These are phyloP conservation scores for Melipona quadrifasciata DNA, from an alignment of 1,140 invertebrate genomes.

Conservation along the genomic window DNA sequence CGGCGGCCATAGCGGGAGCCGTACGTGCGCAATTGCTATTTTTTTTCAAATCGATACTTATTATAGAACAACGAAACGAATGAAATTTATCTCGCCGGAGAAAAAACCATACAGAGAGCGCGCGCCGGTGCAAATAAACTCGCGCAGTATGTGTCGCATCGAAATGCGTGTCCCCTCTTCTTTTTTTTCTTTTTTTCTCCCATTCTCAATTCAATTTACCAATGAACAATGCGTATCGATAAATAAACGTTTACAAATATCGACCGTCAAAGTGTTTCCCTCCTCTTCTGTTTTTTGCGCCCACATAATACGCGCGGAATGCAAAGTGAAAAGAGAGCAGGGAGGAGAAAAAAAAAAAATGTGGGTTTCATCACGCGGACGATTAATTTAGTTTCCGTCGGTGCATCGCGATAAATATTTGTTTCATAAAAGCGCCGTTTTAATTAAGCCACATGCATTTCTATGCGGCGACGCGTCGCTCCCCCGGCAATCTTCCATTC, in stretches of 20 bases:
- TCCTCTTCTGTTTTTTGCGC: no score
- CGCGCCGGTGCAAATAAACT: neutral
- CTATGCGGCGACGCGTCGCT: neutral
- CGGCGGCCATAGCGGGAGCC: neutral
- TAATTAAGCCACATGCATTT: constrained; percentile 39
- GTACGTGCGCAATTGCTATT: neutral
- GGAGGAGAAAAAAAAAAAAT: neutral
- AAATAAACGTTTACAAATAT: constrained; percentile 13
- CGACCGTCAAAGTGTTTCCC: neutral
- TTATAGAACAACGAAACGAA: neutral
- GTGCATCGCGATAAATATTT: constrained; percentile 25
- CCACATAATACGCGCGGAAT: neutral
- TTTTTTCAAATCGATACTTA: neutral
- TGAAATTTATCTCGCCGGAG: neutral
- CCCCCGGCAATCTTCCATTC: constrained; percentile 11
- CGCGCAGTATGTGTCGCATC: neutral
- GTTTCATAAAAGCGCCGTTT: constrained; percentile 29
- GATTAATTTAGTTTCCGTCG: constrained; percentile 26
- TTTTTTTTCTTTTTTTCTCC: neutral
- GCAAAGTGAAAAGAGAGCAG: no score
- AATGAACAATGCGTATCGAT: neutral
- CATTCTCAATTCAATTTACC: neutral
- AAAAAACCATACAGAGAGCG: neutral
- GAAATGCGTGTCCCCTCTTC: neutral
- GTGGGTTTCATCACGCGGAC: neutral